Conservation (phyloP, 1,140 invertebrate species). For the Euwallacea similis region DNA sequence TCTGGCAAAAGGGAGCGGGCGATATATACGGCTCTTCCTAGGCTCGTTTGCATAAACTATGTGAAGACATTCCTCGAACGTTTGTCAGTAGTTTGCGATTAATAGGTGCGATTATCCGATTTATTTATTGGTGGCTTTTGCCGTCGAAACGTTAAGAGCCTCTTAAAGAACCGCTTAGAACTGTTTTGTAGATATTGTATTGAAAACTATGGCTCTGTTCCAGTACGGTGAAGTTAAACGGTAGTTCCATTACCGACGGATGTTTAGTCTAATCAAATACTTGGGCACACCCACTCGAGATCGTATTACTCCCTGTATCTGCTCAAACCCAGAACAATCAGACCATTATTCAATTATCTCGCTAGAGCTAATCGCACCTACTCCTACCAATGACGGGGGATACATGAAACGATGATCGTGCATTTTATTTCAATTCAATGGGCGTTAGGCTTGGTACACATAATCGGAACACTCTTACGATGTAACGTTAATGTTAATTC, state of each 20-base stretch:
- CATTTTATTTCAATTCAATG: neutral
- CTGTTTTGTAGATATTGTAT: neutral
- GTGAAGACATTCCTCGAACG: slow-evolving; percentile 29
- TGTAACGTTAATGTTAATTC: slow-evolving; percentile 23
- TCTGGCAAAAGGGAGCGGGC: slow-evolving; percentile 5
- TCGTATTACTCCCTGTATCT: too few species aligned
- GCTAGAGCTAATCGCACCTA: slow-evolving; percentile 19
- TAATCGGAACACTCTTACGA: neutral
- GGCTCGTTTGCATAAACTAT: slow-evolving; percentile 20
- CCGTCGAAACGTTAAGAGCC: slow-evolving; percentile 12
- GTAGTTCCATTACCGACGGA: too few species aligned
- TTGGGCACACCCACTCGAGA: too few species aligned
- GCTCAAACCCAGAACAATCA: too few species aligned
- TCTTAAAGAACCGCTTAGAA: slow-evolving; percentile 6
- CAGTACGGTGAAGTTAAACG: too few species aligned
- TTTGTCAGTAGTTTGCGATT: slow-evolving; percentile 28
- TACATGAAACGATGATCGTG: slow-evolving; percentile 1
- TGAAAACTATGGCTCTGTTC: too few species aligned
- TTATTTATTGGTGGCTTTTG: slow-evolving; percentile 27
- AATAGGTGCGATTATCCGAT: slow-evolving; percentile 33
- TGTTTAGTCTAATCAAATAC: too few species aligned
- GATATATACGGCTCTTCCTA: slow-evolving; percentile 13
- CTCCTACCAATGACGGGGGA: neutral
- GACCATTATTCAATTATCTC: too few species aligned
- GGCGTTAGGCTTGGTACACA: neutral